Conservation (phyloP, 2,797 vertebrate genomes). For the Acanthurus leucopareius region DNA sequence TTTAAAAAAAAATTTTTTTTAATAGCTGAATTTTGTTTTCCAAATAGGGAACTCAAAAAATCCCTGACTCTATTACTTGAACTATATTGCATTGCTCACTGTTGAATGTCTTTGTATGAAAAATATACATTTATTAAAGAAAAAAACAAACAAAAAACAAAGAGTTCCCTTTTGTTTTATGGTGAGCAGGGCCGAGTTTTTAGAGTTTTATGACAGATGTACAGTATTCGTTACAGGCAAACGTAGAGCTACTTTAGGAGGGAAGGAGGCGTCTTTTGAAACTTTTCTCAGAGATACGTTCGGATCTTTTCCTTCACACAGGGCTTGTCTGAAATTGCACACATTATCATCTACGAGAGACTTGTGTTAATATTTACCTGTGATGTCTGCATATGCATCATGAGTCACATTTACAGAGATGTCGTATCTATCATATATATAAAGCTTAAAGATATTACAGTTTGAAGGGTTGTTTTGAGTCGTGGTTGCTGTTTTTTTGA, state of each 20-base stretch:
- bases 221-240: slow-evolving; percentile 72
- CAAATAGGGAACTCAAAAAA: slow-evolving; percentile 66
- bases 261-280: slow-evolving; percentile 43
- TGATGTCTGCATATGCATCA: slow-evolving; percentile 49
- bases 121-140: slow-evolving; percentile 82
- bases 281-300: slow-evolving; percentile 65
- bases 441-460: slow-evolving; percentile 38
- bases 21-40: slow-evolving; percentile 31
- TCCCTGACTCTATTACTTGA: slow-evolving; percentile 91
- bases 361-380: slow-evolving; percentile 68
- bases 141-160: slow-evolving; percentile 41
- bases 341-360: slow-evolving; percentile 67
- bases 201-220: slow-evolving; percentile 73
- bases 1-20: neutral
- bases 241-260: slow-evolving; percentile 61
- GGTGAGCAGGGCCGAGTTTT: slow-evolving; percentile 64
- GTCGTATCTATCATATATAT: slow-evolving; percentile 48
- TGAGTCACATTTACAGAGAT: slow-evolving; percentile 51
- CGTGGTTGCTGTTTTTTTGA: slow-evolving; percentile 38
- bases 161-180: slow-evolving; percentile 66
- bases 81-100: slow-evolving; percentile 87
- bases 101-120: slow-evolving; percentile 89
- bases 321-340: slow-evolving; percentile 79
- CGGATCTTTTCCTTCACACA: slow-evolving; percentile 52
- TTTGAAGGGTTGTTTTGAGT: slow-evolving; percentile 52